Percentiles rank a stretch among this genome's conserved stretches.
phyloP scores from a whole-genome alignment of 2,888 invertebrate species.

The Hyposoter didymator region DNA sequence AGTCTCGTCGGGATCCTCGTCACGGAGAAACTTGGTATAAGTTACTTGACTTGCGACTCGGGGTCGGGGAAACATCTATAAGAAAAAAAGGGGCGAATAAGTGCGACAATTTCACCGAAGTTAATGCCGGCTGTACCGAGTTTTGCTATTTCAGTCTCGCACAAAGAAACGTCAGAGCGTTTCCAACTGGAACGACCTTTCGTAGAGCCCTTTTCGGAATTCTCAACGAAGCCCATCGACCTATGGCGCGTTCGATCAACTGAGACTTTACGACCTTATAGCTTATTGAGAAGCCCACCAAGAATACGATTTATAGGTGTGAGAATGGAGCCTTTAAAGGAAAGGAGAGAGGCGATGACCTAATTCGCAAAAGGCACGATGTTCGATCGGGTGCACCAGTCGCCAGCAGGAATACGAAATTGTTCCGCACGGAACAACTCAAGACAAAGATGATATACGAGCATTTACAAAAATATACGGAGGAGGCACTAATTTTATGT shows the following conservation, averaged over 20 bases:
- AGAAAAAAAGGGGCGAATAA: conserved; percentile 11
- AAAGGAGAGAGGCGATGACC: conserved; percentile 25
- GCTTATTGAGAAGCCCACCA: conserved; percentile 39
- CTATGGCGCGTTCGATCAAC: conserved; percentile 59
- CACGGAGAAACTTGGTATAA: conserved; percentile 23
- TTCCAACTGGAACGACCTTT: conserved; percentile 53
- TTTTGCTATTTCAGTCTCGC: conserved; percentile 44
- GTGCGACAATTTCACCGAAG: conserved; percentile 59
- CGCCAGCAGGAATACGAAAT: conserved; percentile 9
- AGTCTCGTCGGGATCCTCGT: conserved; percentile 5
- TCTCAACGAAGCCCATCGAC: conserved; percentile 50
- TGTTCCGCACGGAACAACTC: neutral
- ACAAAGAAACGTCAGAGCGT: neutral
- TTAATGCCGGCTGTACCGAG: conserved; percentile 3
- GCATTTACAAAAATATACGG: neutral
- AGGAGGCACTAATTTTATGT: neutral
- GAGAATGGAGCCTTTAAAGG: conserved; percentile 19
- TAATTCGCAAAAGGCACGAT: conserved; percentile 32
- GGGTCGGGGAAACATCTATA: neutral
- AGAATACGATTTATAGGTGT: conserved; percentile 32
- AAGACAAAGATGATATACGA: conserved; percentile 2
- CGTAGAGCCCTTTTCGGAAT: conserved; percentile 62
- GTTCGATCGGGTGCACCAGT: conserved; percentile 30
- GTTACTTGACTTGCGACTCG: conserved; percentile 1
- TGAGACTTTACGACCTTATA: conserved; percentile 61